Base-by-base conservation (phyloP, 2,797 vertebrate species). In the Oreochromis mossambicus region DNA sequence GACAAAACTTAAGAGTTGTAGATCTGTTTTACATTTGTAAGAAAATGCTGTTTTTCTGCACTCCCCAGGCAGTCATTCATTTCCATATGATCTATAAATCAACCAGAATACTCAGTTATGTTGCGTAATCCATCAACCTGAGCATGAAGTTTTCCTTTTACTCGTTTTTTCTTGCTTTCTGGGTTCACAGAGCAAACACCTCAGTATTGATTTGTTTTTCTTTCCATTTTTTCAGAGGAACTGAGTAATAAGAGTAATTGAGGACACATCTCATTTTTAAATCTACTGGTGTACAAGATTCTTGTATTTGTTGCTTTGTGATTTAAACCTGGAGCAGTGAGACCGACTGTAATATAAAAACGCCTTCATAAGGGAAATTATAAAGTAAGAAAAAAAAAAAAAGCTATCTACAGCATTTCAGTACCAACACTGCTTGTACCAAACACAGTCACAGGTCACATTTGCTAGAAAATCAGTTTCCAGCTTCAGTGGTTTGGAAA, bases 401-500 rank as follows among this genome's bases (percentile, higher is more conserved):
- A 63, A 52, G 2, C n/a, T 4, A 34, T 55, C 29, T 15, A 36
- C 48, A 50, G 3, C 29, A 3, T 36, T 52, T 78, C 24, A 19
- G 24, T 3, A 73, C 6, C 43, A 48, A 50, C 41, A 11, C 54
- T 14, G 52, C 1, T 56, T 13, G 5, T 21, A 32, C 43, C 4
- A 19, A 29, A 73, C 9, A 32, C 17, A 50, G 17, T 75, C 46
- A 75, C 26, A 34, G 46, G 26, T 8, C 52, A 81, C 38, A 9
- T 43, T 36, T 9, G n/a, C 55, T n/a, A 13, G 17, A 80, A 82
- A 56, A 41, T 8, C 21, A 5, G 15, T 61, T 24, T 26, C n/a
- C 41, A 19, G 56, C 43, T 58, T 77, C 77, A 84, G 8, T 3
- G 14, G 19, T 52, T 38, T 29, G 43, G 78, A 46, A 83, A 19